Evolutionary conservation across 2,888 invertebrate genomes (phyloP).

Genomic region (Sabatieria punctata): DNA sequence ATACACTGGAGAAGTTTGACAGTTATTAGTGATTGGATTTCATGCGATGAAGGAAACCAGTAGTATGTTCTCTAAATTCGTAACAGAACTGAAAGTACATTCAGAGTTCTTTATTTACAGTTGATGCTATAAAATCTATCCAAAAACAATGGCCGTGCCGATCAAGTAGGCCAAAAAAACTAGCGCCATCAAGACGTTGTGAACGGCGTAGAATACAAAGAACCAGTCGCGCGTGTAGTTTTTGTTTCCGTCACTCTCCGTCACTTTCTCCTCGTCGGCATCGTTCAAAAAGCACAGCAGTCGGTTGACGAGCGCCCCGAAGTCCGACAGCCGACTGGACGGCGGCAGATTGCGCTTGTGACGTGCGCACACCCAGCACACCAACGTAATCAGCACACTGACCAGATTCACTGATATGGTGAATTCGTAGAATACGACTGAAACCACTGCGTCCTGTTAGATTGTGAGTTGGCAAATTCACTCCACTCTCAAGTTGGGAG

Average conservation of each 20-base stretch:
- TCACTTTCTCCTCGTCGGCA: conserved; percentile 15
- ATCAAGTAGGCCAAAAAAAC: conserved; percentile 20
- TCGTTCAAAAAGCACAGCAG: conserved; percentile 24
- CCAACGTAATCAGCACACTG: conserved; percentile 19
- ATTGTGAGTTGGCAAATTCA: no score
- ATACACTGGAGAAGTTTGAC: no score
- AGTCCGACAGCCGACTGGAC: conserved; percentile 22
- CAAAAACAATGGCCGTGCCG: conserved; percentile 5
- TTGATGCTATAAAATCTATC: no score
- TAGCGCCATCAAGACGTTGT: conserved; percentile 18
- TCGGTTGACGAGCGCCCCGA: conserved; percentile 18
- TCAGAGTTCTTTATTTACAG: no score
- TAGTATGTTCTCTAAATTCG: no score
- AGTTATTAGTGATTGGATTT: no score
- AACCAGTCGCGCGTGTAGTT: conserved; percentile 21
- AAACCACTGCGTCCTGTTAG: no score
- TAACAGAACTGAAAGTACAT: no score
- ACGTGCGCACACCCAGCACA: conserved; percentile 18
- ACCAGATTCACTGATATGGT: conserved; percentile 22
- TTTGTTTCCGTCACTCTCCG: background rate
- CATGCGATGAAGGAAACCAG: no score
- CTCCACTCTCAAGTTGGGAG: no score
- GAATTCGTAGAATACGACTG: conserved; percentile 27
- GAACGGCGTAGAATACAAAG: conserved; percentile 24
- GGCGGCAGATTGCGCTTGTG: conserved; percentile 22